Conservation (phyloP, 2,888 invertebrate species). For the Cataglyphis altisquamis region DNA sequence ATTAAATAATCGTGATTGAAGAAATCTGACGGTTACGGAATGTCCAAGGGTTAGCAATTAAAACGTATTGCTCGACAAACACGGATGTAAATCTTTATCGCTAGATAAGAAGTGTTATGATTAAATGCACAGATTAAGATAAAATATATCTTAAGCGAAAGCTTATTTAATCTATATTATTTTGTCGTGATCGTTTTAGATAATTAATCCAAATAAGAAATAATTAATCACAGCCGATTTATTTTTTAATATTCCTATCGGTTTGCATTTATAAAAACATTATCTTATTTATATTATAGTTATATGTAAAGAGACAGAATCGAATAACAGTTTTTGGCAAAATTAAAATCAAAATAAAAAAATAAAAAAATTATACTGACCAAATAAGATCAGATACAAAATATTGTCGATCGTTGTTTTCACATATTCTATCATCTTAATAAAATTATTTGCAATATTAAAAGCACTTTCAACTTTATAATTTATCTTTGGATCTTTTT, state of each 20-base stretch:
- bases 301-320: neutral
- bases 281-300: neutral
- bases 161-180: neutral
- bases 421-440: neutral
- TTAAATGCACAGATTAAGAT: neutral
- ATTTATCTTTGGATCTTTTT: conserved; percentile 19
- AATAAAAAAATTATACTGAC: neutral
- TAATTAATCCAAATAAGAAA: neutral
- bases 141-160: neutral
- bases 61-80: conserved; percentile 30
- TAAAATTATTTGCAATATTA: conserved; percentile 18
- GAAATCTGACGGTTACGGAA: conserved; percentile 1
- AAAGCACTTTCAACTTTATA: conserved; percentile 3
- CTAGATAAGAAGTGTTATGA: neutral
- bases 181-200: neutral
- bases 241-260: neutral
- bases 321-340: neutral
- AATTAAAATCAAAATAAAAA: neutral
- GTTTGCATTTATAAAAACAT: neutral
- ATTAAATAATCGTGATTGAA: conserved; percentile 29
- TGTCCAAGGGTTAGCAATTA: neutral
- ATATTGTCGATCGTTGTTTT: neutral
- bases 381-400: neutral
- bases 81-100: conserved; percentile 11
- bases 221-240: neutral